Conservation (phyloP, 2,888 invertebrate species). For the Tipula vernalis region DNA sequence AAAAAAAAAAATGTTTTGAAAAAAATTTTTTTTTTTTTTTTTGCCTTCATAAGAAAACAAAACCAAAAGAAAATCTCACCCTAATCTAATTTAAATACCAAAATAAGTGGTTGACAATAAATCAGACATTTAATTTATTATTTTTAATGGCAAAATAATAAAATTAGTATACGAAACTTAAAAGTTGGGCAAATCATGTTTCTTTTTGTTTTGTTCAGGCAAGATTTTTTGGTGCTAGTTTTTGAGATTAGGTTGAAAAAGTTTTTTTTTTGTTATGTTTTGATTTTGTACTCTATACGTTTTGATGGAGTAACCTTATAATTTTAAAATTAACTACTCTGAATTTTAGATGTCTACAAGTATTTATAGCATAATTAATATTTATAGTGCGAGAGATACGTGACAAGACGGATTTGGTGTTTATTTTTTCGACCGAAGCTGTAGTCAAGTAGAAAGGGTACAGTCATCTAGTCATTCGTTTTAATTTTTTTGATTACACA, state of each 20-base stretch:
- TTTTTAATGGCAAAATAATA: neutral
- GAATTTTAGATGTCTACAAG: neutral
- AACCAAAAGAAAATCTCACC: neutral
- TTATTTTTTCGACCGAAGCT: no score
- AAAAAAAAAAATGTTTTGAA: neutral
- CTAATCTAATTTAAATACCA: conserved; percentile 4
- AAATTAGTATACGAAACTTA: neutral
- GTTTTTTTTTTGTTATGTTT: neutral
- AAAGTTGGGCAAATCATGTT: neutral
- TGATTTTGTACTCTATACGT: neutral
- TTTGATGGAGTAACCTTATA: neutral
- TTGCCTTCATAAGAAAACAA: neutral
- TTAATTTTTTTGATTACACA: no score
- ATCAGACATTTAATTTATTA: neutral
- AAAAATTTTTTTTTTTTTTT: neutral
- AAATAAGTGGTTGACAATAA: conserved; percentile 4
- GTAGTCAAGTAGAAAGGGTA: no score
- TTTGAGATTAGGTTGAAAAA: neutral
- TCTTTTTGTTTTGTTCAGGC: neutral
- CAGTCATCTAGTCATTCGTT: no score
- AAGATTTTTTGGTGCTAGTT: neutral
- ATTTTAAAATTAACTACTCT: neutral
- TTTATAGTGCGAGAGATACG: neutral
- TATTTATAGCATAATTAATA: neutral
- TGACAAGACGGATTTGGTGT: no score